Base-by-base conservation (phyloP, 2,113 vertebrate genomes). In the Hyaena hyaena region DNA sequence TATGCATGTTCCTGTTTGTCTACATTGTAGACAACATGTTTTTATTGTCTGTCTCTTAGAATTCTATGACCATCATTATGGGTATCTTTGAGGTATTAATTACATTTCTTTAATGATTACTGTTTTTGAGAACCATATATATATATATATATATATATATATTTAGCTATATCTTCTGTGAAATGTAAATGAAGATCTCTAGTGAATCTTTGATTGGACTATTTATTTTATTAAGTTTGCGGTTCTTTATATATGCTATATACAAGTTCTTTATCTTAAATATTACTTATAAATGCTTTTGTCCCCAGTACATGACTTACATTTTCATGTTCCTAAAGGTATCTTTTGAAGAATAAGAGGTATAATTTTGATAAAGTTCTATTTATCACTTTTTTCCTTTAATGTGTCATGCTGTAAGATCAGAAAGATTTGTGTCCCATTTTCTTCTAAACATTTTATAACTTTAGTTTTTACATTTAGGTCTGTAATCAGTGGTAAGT, bases 381-480 rank as follows among this genome's bases (percentile, higher is more conserved):
- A 0, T 53, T 81, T 82, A n/a, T 33, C 31, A 55, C 2, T 50
- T 48, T 73, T 76, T 90, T 81, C 63, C 23, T 65, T 7, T 45
- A 53, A 4, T 86, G 5, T 77, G 12, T 63, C 26, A 85, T 63
- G 15, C 33, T 69, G 85, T 80, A 45, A 95, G 16, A 28, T 50
- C 14, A 50, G 66, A 58, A 50, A 61, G 16, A 12, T 48, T 88
- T 71, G 65, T 65, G 48, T 31, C 4, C 16, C n/a, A 2, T 53
- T 92, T 65, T 65, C 4, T 95, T 77, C 15, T 71, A 77, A 77
- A 82, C 3, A 83, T 53, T 69, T 82, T 77, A 21, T 31, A n/a
- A 10, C 43, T 95, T 66, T 43, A 26, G 48, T 50, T 85, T 95
- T 86, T 76, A 81, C 55, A 81, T 95, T 86, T 88, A 80, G 7